Evolutionary conservation across 2,888 invertebrate genomes (phyloP).

Genomic region (Cryptocephalus moraei): DNA sequence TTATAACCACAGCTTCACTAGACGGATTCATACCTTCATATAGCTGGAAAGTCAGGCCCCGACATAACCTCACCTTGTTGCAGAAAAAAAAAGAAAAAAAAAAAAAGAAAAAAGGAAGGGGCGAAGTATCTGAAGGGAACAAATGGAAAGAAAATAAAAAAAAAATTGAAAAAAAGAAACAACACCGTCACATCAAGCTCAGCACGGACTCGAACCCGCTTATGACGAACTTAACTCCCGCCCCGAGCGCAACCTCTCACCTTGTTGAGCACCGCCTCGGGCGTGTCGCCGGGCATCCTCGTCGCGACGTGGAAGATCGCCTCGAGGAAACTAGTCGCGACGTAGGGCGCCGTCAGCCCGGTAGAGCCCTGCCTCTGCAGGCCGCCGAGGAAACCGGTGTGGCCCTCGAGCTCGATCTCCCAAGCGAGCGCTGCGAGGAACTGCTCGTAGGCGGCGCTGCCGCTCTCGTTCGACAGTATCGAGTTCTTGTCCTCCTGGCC

Average conservation of each 20-base stretch:
- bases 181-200: not conserved
- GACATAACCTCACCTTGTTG: too few species aligned
- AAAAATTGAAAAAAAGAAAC: not conserved
- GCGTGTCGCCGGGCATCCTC: constrained; percentile 84
- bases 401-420: constrained; percentile 85
- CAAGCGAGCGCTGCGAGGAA: constrained; percentile 58
- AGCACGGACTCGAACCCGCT: not conserved
- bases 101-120: too few species aligned
- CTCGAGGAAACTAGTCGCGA: constrained; percentile 87
- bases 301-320: constrained; percentile 97
- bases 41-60: too few species aligned
- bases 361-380: constrained; percentile 80
- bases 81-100: too few species aligned
- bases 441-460: constrained; percentile 88
- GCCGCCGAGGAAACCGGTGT: constrained; percentile 92
- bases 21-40: too few species aligned
- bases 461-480: constrained; percentile 81
- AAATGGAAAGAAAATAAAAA: not conserved
- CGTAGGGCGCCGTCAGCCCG: constrained; percentile 92
- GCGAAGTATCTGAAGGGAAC: not conserved
- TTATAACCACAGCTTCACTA: too few species aligned
- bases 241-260: constrained; percentile 36
- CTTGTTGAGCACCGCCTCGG: constrained; percentile 80
- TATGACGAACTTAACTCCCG: not conserved
- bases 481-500: constrained; percentile 96